A percentile compares a stretch with the other conserved stretches of the same genome.
Evolutionary conservation across 2,888 invertebrate genomes (phyloP).

Genomic region (Isotomurus palustris): DNA sequence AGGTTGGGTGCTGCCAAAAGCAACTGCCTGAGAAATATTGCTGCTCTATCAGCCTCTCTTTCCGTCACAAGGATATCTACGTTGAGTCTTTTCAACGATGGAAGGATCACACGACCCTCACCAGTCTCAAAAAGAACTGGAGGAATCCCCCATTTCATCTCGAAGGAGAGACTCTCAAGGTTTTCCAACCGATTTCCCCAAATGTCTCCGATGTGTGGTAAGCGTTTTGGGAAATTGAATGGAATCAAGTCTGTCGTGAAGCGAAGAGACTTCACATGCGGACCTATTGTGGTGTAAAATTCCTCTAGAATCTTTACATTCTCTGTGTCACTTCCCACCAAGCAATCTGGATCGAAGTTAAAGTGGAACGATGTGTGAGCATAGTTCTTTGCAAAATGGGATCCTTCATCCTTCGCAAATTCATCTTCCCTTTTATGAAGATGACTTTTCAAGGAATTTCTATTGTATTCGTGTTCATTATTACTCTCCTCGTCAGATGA

Average conservation of each 20-base stretch:
- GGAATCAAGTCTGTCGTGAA: conserved; percentile 35
- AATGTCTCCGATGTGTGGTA: conserved; percentile 31
- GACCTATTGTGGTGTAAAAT: conserved; percentile 25
- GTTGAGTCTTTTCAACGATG: conserved; percentile 17
- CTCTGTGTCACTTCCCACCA: conserved; percentile 12
- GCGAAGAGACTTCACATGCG: conserved; percentile 21
- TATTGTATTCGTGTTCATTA: conserved; percentile 3
- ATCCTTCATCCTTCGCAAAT: neutral
- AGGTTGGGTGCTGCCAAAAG: conserved; percentile 23
- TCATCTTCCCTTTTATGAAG: neutral
- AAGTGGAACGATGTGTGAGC: conserved; percentile 23
- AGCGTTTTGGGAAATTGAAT: conserved; percentile 23
- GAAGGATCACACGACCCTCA: conserved; percentile 8
- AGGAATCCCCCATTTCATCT: conserved; percentile 34
- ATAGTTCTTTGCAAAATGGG: conserved; percentile 1
- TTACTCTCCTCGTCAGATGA: conserved; percentile 7
- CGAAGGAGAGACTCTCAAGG: conserved; percentile 23
- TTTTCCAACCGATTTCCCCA: conserved; percentile 20
- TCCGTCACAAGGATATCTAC: conserved; percentile 30
- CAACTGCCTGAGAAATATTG: conserved; percentile 18
- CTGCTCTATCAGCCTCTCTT: conserved; percentile 25
- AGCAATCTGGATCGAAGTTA: conserved; percentile 28
- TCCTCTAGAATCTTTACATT: conserved; percentile 16
- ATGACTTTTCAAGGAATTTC: conserved; percentile 7
- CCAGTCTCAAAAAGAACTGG: conserved; percentile 12